A percentile compares a stretch with the other conserved stretches of the same genome.
Conservation (phyloP, 2,113 vertebrate species). For the Notiomystis cincta region DNA sequence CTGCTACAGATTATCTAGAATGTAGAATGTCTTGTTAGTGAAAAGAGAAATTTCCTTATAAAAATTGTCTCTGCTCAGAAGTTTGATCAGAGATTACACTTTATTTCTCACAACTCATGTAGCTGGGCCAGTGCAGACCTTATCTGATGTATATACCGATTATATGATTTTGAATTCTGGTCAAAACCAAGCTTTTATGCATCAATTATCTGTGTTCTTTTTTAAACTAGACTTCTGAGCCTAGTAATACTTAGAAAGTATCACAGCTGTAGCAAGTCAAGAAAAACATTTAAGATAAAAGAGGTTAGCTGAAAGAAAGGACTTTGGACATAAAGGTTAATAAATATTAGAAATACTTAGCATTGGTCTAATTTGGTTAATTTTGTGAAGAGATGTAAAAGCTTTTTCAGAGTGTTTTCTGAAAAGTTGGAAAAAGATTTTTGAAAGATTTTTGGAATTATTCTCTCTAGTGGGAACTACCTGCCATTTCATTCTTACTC, state of each 20-base stretch:
- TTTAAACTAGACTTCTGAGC: not conserved
- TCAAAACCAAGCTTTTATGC: not conserved
- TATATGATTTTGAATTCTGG: not conserved
- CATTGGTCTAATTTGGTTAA: not conserved
- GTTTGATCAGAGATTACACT: not conserved
- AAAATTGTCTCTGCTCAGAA: not conserved
- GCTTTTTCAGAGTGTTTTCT: not conserved
- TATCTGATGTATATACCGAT: not conserved
- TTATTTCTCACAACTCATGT: not conserved
- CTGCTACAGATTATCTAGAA: not conserved
- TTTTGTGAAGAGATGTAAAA: not conserved
- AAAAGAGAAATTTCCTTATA: not conserved
- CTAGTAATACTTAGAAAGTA: not conserved
- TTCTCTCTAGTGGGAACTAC: not conserved
- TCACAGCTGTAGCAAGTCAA: not conserved
- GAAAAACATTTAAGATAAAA: not conserved
- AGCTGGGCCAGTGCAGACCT: not conserved
- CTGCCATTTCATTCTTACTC: not conserved
- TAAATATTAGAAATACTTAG: not conserved
- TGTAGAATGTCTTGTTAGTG: not conserved
- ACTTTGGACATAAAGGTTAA: not conserved
- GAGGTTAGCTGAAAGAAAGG: not conserved
- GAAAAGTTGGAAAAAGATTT: not conserved
- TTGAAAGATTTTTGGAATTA: not conserved
- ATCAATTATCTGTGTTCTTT: not conserved